Evolutionary conservation across 2,888 invertebrate genomes (phyloP).

Genomic region (Macaria notata): DNA sequence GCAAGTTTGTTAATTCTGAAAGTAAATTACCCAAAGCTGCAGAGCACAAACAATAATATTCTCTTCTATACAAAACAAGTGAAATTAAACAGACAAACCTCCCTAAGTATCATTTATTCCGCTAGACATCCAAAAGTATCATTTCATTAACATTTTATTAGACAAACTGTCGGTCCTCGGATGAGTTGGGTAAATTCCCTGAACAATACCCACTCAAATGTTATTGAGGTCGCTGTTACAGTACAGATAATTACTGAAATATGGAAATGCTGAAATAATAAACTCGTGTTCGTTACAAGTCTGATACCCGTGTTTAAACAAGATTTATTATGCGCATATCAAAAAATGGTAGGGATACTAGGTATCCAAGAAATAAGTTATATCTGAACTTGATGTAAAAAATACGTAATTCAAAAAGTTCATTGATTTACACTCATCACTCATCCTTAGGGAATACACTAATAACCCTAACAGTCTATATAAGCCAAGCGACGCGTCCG

Average conservation of each 20-base stretch:
- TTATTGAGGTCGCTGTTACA: conserved; percentile 6
- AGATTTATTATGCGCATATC: no score
- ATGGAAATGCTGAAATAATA: no score
- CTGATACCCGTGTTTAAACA: no score
- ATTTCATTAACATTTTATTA: conserved; percentile 18
- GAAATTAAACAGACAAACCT: conserved; percentile 9
- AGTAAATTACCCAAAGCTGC: no score
- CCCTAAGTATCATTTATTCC: conserved; percentile 4
- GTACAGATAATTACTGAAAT: not conserved
- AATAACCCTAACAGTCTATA: conserved; percentile 53
- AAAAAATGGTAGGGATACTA: no score
- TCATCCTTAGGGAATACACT: no score
- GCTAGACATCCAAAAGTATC: not conserved
- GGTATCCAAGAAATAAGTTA: no score
- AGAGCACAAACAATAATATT: not conserved
- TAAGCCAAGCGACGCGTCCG: conserved; percentile 83
- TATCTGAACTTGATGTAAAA: no score
- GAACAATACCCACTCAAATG: conserved; percentile 3
- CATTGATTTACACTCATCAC: no score
- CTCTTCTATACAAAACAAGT: conserved; percentile 7
- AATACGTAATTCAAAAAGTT: no score
- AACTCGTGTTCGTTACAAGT: no score
- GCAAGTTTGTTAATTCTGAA: no score
- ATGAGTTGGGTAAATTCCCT: conserved; percentile 10
- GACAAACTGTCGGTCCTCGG: conserved; percentile 1